phyloP scores from a whole-genome alignment of 2,113 vertebrate genomes.

The Sapayoa aenigma region DNA sequence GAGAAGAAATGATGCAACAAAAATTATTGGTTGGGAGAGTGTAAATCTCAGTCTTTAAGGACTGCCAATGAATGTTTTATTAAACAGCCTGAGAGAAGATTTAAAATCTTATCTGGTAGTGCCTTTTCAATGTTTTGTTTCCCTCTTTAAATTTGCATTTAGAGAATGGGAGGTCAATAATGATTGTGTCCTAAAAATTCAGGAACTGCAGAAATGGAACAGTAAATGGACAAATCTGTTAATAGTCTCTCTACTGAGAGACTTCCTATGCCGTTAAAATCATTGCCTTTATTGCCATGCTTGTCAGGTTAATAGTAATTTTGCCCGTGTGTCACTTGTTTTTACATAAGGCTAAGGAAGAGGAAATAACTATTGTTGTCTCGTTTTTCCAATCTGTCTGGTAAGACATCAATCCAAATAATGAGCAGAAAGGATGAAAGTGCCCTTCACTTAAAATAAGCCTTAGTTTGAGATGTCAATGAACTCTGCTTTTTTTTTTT shows the following conservation, averaged over 20 bases:
- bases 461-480: neutral
- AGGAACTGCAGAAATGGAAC: neutral
- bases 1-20: neutral
- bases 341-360: neutral
- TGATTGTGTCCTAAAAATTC: neutral
- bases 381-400: neutral
- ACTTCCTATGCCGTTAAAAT: neutral
- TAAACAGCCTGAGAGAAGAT: neutral
- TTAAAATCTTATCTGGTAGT: neutral
- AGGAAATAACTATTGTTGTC: neutral
- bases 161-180: neutral
- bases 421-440: neutral
- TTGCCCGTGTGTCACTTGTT: neutral
- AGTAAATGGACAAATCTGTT: neutral
- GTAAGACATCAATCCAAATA: neutral
- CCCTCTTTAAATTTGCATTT: neutral
- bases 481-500: neutral
- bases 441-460: neutral
- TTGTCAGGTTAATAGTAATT: neutral
- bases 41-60: neutral
- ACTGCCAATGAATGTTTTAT: neutral
- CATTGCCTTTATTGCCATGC: neutral
- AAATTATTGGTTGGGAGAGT: neutral
- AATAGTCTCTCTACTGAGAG: neutral
- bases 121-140: neutral